These are phyloP conservation scores for Pyralis farinalis DNA, from an alignment of 2,888 invertebrate genomes.

Conservation along the genomic window DNA sequence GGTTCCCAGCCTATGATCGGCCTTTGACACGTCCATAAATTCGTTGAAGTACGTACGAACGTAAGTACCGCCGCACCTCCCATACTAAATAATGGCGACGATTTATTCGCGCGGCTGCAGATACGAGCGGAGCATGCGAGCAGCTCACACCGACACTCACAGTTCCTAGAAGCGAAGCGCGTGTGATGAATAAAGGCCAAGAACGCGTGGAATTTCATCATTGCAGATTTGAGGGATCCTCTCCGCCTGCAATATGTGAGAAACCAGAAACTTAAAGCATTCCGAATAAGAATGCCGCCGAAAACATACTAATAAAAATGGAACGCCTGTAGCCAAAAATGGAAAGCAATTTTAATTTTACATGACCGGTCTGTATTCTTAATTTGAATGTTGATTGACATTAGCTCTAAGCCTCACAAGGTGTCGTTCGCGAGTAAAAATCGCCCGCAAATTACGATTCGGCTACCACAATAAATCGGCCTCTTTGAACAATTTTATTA, in stretches of 20 bases:
- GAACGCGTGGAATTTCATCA: constrained; percentile 68
- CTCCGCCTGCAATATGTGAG: constrained; percentile 57
- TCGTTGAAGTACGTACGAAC: constrained; percentile 52
- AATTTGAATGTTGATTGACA: constrained; percentile 58
- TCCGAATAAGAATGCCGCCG: constrained; percentile 14
- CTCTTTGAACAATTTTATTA: constrained; percentile 70
- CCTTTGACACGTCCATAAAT: constrained; percentile 65
- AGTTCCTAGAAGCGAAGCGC: constrained; percentile 69
- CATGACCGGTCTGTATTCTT: constrained; percentile 30
- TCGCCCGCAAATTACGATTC: constrained; percentile 46
- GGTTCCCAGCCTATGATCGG: constrained; percentile 58
- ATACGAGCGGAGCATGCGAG: constrained; percentile 55
- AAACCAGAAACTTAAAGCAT: constrained; percentile 30
- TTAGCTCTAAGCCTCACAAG: constrained; percentile 36
- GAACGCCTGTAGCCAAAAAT: constrained; percentile 43
- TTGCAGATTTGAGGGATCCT: constrained; percentile 69
- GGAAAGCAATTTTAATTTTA: constrained; percentile 35
- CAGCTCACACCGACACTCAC: constrained; percentile 50
- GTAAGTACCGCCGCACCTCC: constrained; percentile 56
- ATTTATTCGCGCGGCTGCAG: constrained; percentile 64
- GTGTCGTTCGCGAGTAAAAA: constrained; percentile 32
- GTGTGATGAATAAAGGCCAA: constrained; percentile 73
- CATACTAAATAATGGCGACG: constrained; percentile 67
- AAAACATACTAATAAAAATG: constrained; percentile 43
- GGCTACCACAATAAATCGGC: constrained; percentile 58